These are phyloP conservation scores for pig (Sus scrofa) DNA, from an alignment of 2,113 vertebrate genomes.

Conservation along the genomic window T2T-Sscrofa CM000818.6:79681501-79682000, in stretches of 20 bases:
- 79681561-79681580: conserved; percentile 26
- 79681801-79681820: background rate
- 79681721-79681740: background rate
- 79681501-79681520: background rate
- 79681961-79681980: background rate
- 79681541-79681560: background rate
- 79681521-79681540: background rate
- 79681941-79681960: background rate
- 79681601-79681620: background rate
- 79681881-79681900: background rate
- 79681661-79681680: background rate
- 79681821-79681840: background rate
- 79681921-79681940: background rate
- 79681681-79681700: background rate
- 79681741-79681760: background rate
- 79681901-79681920: background rate
- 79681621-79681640: background rate
- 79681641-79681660: background rate
- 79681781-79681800: background rate
- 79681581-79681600: background rate
- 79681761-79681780: background rate
- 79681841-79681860: background rate
- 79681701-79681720: background rate
- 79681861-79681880: background rate
- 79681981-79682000: background rate